phyloP scores from a whole-genome alignment of 2,797 vertebrate genomes.

The Melanotaenia maccullochi region DNA sequence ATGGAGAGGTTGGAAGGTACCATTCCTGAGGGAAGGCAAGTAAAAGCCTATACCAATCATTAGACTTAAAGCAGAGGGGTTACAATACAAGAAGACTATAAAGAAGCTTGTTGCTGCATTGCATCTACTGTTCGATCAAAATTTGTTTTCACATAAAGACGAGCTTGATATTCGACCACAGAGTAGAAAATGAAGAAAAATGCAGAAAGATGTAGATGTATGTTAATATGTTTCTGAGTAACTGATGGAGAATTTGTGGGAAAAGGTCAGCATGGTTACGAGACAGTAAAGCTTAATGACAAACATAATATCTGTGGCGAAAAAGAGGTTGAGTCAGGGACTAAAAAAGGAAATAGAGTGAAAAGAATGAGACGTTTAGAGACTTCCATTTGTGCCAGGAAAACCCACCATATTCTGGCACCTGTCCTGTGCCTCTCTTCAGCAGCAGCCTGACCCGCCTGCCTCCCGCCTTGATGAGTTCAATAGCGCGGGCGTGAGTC shows the following conservation, averaged over 20 bases:
- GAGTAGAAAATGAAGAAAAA: slow-evolving; percentile 28
- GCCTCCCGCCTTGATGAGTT: slow-evolving; percentile 98
- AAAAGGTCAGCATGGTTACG: slow-evolving; percentile 35
- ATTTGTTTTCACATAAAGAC: slow-evolving; percentile 22
- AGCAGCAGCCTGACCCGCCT: slow-evolving; percentile 93
- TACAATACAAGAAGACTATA: slow-evolving; percentile 79
- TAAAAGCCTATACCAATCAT: slow-evolving; percentile 98
- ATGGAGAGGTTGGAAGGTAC: slow-evolving; percentile 99
- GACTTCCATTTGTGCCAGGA: slow-evolving; percentile 12
- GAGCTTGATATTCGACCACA: slow-evolving; percentile 36
- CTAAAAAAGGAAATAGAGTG: not conserved
- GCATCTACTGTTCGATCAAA: slow-evolving; percentile 44
- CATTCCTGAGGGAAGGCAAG: slow-evolving; percentile 99
- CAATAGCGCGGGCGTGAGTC: slow-evolving; percentile 97
- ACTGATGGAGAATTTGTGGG: slow-evolving; percentile 20
- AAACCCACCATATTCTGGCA: slow-evolving; percentile 98
- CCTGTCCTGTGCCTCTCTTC: slow-evolving; percentile 98
- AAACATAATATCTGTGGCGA: slow-evolving; percentile 24
- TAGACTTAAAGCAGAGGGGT: slow-evolving; percentile 93
- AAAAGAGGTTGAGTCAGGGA: slow-evolving; percentile 15
- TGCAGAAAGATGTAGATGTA: slow-evolving; percentile 48
- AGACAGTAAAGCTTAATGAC: slow-evolving; percentile 25
- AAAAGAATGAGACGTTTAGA: slow-evolving; percentile 6
- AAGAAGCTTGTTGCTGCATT: slow-evolving; percentile 30
- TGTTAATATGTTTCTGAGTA: slow-evolving; percentile 56